A percentile compares a stretch with the other conserved stretches of the same genome.
Evolutionary conservation across 2,888 invertebrate species (phyloP).

Genomic region (Marronus borbonicus): DNA sequence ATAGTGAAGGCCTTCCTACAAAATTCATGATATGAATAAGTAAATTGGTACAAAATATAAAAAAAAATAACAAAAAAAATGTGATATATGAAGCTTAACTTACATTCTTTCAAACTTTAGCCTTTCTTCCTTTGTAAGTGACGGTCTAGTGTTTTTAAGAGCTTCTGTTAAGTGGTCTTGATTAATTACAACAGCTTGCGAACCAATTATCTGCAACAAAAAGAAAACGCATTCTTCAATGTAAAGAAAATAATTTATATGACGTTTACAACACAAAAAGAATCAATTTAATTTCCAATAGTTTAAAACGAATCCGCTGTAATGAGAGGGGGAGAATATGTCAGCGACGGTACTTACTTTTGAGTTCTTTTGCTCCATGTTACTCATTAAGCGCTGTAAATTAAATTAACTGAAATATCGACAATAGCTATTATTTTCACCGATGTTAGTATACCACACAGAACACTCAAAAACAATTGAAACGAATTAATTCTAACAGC

Average conservation of each 20-base stretch:
- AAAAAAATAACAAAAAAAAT: neutral
- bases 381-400: conserved; percentile 51
- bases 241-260: neutral
- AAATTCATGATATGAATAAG: too few relatives aligned
- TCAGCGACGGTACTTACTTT: conserved; percentile 2
- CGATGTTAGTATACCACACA: conserved; percentile 51
- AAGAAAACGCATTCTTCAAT: neutral
- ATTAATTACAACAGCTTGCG: conserved; percentile 65
- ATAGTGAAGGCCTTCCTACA: too few relatives aligned
- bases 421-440: conserved; percentile 50
- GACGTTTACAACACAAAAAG: neutral
- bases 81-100: conserved; percentile 64
- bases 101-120: conserved; percentile 84
- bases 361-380: conserved; percentile 42
- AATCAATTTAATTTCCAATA: conserved; percentile 42
- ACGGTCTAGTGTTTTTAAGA: conserved; percentile 82
- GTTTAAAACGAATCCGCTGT: conserved; percentile 44
- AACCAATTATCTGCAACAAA: conserved; percentile 4
- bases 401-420: conserved; percentile 55
- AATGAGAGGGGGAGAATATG: conserved; percentile 18
- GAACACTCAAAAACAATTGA: conserved; percentile 59
- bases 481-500: conserved; percentile 59
- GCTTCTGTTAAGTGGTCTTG: conserved; percentile 79
- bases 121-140: conserved; percentile 80
- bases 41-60: too few relatives aligned